Percentiles rank a stretch among this genome's conserved stretches.
These are phyloP conservation scores for Carassius auratus DNA, from an alignment of 2,113 vertebrate genomes.

Conservation along the genomic window DNA sequence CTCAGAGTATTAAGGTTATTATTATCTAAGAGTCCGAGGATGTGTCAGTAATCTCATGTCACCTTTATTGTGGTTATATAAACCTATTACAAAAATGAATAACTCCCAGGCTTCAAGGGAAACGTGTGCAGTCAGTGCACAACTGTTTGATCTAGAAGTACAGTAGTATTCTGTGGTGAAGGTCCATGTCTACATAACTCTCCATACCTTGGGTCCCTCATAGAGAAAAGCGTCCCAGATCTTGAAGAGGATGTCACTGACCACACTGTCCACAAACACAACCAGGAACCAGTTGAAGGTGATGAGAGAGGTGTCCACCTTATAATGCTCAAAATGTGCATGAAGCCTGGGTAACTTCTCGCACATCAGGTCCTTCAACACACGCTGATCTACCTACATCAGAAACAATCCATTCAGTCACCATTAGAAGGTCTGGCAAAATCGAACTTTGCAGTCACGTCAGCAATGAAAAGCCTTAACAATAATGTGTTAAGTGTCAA, in stretches of 20 bases:
- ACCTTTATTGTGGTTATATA: neutral
- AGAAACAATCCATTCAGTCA: neutral
- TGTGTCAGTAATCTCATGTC: neutral
- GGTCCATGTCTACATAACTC: neutral
- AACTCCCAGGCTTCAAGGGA: neutral
- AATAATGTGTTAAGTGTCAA: neutral
- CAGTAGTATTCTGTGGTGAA: neutral
- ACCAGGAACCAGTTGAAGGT: slow-evolving; percentile 99
- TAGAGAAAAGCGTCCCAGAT: slow-evolving; percentile 98
- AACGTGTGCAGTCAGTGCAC: neutral
- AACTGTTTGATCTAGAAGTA: neutral
- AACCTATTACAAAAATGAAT: neutral
- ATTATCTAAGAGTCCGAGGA: neutral
- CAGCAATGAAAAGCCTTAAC: neutral
- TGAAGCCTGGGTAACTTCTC: slow-evolving; percentile 95
- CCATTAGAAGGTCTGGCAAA: neutral
- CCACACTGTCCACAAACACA: slow-evolving; percentile 95
- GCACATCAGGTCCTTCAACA: slow-evolving; percentile 93
- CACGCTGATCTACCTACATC: slow-evolving; percentile 93
- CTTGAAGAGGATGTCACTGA: slow-evolving; percentile 95
- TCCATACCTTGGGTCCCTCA: slow-evolving; percentile 93
- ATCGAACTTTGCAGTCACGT: neutral
- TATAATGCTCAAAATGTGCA: slow-evolving; percentile 89
- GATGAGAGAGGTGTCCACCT: slow-evolving; percentile 95
- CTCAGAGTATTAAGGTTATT: neutral